Percentiles rank a stretch among this genome's conserved stretches.
These are phyloP conservation scores for Columba livia DNA, from an alignment of 2,113 vertebrate species.

Conservation along the genomic window DNA sequence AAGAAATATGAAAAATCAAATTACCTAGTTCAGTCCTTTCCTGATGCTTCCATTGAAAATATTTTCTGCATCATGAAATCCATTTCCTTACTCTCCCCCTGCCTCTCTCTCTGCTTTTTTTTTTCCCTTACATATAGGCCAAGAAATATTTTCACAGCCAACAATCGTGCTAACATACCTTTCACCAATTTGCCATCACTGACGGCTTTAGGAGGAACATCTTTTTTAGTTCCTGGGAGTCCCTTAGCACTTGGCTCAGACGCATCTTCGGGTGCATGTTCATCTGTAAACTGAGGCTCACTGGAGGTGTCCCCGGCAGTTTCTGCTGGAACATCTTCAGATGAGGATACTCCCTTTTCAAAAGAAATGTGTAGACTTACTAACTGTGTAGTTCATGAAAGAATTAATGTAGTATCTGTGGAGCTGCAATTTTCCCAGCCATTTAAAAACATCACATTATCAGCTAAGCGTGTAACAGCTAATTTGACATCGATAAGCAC, in stretches of 20 bases:
- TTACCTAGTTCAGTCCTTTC: background rate
- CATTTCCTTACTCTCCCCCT: background rate
- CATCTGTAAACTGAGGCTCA: conserved; percentile 55
- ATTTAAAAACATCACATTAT: background rate
- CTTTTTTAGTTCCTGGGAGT: conserved; percentile 53
- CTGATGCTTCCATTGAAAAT: background rate
- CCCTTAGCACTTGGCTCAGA: conserved; percentile 40
- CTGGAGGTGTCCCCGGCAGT: background rate
- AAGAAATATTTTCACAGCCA: background rate
- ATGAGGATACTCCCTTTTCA: conserved; percentile 61
- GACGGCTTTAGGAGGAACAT: conserved; percentile 54
- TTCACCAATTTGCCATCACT: conserved; percentile 82
- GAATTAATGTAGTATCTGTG: background rate
- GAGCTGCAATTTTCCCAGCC: conserved; percentile 1
- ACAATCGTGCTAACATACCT: conserved; percentile 54
- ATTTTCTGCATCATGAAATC: background rate
- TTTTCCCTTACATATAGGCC: background rate
- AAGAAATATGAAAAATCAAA: background rate
- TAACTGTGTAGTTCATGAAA: background rate
- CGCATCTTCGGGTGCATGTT: conserved; percentile 43
- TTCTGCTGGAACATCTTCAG: conserved; percentile 68
- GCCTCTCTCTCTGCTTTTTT: no score
- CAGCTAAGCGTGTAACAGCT: background rate
- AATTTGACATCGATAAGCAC: background rate
- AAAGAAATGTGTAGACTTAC: background rate